Percentiles rank a stretch among this genome's conserved stretches.
phyloP scores from a whole-genome alignment of 1,140 invertebrate genomes.

The Zaprionus nigranus region DNA sequence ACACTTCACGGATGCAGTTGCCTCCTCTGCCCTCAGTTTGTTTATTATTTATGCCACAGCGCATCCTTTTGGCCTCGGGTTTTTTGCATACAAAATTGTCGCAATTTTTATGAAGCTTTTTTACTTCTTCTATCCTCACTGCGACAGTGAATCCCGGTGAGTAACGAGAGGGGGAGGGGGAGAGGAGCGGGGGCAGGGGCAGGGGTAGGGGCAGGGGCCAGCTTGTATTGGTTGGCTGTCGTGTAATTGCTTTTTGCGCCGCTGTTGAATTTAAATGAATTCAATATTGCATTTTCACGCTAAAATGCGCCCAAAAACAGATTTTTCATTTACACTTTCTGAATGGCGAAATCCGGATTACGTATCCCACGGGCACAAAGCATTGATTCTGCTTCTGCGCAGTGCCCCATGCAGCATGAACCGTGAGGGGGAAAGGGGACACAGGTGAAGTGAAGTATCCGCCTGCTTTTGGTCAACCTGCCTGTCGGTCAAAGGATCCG shows the following conservation, averaged over 20 bases:
- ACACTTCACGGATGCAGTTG: not conserved
- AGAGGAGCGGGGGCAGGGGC: not conserved
- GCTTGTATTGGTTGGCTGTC: conserved; percentile 26
- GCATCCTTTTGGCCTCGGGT: conserved; percentile 17
- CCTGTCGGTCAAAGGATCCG: conserved; percentile 66
- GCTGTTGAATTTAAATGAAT: conserved; percentile 83
- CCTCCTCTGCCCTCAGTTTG: not conserved
- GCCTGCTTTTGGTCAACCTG: conserved; percentile 12
- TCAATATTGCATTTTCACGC: conserved; percentile 84
- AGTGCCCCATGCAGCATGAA: conserved; percentile 19
- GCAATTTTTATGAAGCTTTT: conserved; percentile 53
- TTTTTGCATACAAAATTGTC: conserved; percentile 70
- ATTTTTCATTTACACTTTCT: conserved; percentile 84
- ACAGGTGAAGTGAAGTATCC: not conserved
- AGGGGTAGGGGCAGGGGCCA: not conserved
- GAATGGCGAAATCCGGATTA: conserved; percentile 84
- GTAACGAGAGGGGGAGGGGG: not conserved
- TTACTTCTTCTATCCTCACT: conserved; percentile 36
- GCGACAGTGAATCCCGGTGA: not conserved
- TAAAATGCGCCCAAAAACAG: conserved; percentile 84
- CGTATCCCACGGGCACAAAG: conserved; percentile 79
- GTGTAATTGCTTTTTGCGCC: conserved; percentile 79
- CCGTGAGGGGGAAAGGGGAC: not conserved
- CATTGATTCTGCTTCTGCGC: conserved; percentile 81
- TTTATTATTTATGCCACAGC: conserved; percentile 67